These are phyloP conservation scores for Eremobia ochroleuca DNA, from an alignment of 2,888 invertebrate genomes.

Conservation along the genomic window DNA sequence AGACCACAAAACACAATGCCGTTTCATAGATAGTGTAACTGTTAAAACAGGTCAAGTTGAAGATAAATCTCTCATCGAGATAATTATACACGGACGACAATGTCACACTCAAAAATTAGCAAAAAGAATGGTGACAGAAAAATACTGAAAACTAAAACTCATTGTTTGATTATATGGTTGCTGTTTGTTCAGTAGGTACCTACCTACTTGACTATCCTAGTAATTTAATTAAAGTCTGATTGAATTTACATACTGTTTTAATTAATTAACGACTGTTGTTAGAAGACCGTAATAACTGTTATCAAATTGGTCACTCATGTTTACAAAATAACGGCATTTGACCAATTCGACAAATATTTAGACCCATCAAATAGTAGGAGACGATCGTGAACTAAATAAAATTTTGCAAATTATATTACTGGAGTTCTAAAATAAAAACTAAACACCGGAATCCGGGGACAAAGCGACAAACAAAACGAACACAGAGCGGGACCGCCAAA, in stretches of 20 bases:
- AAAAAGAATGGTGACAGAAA: not conserved
- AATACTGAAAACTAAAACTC: not conserved
- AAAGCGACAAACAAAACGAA: slow-evolving; percentile 64
- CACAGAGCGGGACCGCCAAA: slow-evolving; percentile 75
- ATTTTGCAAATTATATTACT: slow-evolving; percentile 27
- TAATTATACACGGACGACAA: slow-evolving; percentile 26
- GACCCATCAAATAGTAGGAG: not conserved
- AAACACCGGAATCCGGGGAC: slow-evolving; percentile 52
- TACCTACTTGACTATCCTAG: not conserved
- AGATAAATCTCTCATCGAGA: slow-evolving; percentile 36
- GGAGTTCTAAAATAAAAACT: slow-evolving; percentile 60
- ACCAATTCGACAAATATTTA: not conserved
- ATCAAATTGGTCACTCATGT: not conserved
- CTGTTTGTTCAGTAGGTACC: not conserved
- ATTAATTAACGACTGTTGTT: slow-evolving; percentile 10
- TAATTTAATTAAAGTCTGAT: slow-evolving; percentile 5
- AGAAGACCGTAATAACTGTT: not conserved
- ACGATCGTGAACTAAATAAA: slow-evolving; percentile 15
- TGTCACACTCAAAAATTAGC: slow-evolving; percentile 5
- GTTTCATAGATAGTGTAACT: not conserved
- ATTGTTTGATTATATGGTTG: not conserved
- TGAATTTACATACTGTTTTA: slow-evolving; percentile 13
- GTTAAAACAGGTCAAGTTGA: slow-evolving; percentile 13
- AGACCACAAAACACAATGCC: not conserved
- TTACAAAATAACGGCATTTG: not conserved